Percentiles rank a stretch among this genome's conserved stretches.
Evolutionary conservation across 2,113 vertebrate species (phyloP).

Genomic region (Albula glossodonta): DNA sequence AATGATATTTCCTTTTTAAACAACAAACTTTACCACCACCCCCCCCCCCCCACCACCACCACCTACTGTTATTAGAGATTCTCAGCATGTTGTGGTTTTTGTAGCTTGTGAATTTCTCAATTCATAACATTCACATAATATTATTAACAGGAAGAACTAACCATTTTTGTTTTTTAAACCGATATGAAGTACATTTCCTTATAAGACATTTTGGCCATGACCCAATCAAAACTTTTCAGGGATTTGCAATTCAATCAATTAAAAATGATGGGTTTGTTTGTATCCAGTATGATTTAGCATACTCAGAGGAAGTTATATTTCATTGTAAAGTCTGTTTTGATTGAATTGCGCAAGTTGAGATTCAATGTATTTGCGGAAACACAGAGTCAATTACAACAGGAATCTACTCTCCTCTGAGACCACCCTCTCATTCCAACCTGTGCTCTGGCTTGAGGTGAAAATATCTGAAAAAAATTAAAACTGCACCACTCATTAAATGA

Average conservation of each 20-base stretch:
- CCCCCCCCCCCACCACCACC: slow-evolving; percentile 15
- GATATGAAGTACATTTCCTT: not conserved
- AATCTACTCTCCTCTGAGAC: not conserved
- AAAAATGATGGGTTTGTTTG: no score
- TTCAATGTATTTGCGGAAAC: no score
- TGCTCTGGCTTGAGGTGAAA: not conserved
- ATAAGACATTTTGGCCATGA: no score
- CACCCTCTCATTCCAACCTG: not conserved
- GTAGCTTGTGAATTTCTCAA: not conserved
- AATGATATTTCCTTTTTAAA: slow-evolving; percentile 64
- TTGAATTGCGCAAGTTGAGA: no score
- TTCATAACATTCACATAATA: not conserved
- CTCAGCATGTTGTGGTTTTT: slow-evolving; percentile 12
- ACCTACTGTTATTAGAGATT: slow-evolving; percentile 41
- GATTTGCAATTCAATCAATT: no score
- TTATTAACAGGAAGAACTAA: not conserved
- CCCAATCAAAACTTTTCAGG: not conserved
- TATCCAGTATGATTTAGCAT: no score
- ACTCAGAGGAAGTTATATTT: no score
- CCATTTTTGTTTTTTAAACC: not conserved
- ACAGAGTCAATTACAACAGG: not conserved
- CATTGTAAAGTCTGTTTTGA: no score
- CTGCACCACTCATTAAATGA: not conserved
- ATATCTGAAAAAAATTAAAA: not conserved
- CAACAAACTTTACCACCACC: slow-evolving; percentile 24